A percentile compares a stretch with the other conserved stretches of the same genome.
These are phyloP conservation scores for Patella vulgata DNA, from an alignment of 1,140 invertebrate species.

Conservation along the genomic window DNA sequence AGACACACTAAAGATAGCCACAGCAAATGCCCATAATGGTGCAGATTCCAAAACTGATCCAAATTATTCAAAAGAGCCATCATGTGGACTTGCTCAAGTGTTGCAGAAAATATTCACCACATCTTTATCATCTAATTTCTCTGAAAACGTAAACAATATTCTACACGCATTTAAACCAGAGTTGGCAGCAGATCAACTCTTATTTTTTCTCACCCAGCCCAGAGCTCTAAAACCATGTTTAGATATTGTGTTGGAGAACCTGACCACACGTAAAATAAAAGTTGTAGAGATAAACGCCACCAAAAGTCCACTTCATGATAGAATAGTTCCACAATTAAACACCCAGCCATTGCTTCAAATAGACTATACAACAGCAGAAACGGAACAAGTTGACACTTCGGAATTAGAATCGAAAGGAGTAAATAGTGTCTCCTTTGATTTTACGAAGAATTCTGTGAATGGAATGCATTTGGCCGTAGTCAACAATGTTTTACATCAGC, in stretches of 20 bases:
- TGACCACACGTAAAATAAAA: slow-evolving; percentile 77
- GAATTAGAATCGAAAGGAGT: slow-evolving; percentile 54
- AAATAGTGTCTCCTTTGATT: slow-evolving; percentile 55
- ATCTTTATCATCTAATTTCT: slow-evolving; percentile 6
- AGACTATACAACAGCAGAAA: slow-evolving; percentile 62
- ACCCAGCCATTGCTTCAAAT: slow-evolving; percentile 65
- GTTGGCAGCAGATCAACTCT: slow-evolving; percentile 41
- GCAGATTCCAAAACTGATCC: slow-evolving; percentile 17
- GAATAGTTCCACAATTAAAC: slow-evolving; percentile 47
- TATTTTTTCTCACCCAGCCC: slow-evolving; percentile 31
- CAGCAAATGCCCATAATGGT: slow-evolving; percentile 34
- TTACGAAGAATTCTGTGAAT: slow-evolving; percentile 32
- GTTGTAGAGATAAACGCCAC: slow-evolving; percentile 75
- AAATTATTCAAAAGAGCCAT: slow-evolving; percentile 10
- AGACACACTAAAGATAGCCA: slow-evolving; percentile 32
- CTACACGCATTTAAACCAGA: slow-evolving; percentile 24
- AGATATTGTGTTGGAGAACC: slow-evolving; percentile 83
- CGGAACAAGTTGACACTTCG: slow-evolving; percentile 47
- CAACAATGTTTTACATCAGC: slow-evolving; percentile 60
- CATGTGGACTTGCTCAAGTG: slow-evolving; percentile 25
- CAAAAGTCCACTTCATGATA: slow-evolving; percentile 44
- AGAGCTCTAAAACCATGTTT: slow-evolving; percentile 55
- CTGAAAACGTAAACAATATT: slow-evolving; percentile 26
- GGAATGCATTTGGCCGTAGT: slow-evolving; percentile 61
- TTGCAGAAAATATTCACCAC: slow-evolving; percentile 34